Base-by-base conservation (phyloP, 2,888 invertebrate species). In the Lasioglossum calceatum region DNA sequence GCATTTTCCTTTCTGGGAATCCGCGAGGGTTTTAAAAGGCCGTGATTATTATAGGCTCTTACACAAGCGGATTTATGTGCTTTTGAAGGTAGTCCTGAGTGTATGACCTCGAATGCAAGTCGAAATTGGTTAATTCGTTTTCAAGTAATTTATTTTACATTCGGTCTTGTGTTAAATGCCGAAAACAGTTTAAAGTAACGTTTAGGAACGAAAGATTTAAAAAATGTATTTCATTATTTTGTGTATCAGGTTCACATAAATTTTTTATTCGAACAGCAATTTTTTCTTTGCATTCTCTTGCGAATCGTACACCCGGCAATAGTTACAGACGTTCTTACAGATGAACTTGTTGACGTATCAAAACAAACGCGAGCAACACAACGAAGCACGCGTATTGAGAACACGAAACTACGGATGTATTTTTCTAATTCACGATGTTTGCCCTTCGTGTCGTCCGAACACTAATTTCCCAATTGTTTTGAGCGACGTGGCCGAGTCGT, bases 1-100 rank as follows among this genome's bases (percentile, higher is more conserved):
- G 39, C 27, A 78, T 75, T 85, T 80, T 75, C 64, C 70, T 61
- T 61, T 58, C 16, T 7, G 64, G 19, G 50, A 84, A 27, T 36
- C 27, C 14, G 16, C 44, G 54, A 80, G 58, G 54, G 64, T 81
- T 39, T 36, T 79, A n/a, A 64, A 84, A 86, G 54, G 14, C 74
- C 58, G 44, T 76, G 78, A 77, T 84, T 84, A 78, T 80, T 77
- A 12, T 19, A 5, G 5, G 39, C 58, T 67, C 67, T 89, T 90
- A 81, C 61, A 23, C 81, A 85, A 89, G 73, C 50, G 58, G 39
- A 71, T 58, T 89, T 80, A 58, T n/a, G 23, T 36, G 70, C 72
- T 83, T 81, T 73, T 14, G 39, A 86, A 86, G 73, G 36, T 4
- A 36, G 16, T 54, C 2, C 70, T 23, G 70, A 23, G 39, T n/a